Conservation (phyloP, 2,888 invertebrate genomes). For the Drosophila putrida region DNA sequence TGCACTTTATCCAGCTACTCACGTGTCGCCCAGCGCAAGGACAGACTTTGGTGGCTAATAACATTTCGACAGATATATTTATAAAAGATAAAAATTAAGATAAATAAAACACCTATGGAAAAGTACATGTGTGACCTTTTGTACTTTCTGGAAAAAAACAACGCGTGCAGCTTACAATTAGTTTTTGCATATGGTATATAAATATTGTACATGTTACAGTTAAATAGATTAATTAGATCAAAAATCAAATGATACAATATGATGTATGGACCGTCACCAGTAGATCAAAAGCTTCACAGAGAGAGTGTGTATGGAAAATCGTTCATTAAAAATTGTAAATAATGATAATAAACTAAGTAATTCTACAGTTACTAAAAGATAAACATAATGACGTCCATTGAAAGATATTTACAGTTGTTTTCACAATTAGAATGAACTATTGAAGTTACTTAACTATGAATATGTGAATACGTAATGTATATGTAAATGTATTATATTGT, state of each 20-base stretch:
- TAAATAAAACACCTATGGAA: conserved; percentile 59
- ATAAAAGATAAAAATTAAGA: conserved; percentile 16
- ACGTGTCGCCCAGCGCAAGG: conserved; percentile 85
- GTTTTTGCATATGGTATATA: conserved; percentile 32
- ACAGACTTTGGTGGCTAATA: conserved; percentile 68
- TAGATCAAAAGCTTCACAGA: conserved; percentile 8
- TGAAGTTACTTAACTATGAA: conserved; percentile 1
- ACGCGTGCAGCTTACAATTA: conserved; percentile 62
- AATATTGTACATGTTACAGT: conserved; percentile 20
- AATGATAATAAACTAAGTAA: conserved; percentile 3
- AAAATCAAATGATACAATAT: conserved; percentile 15
- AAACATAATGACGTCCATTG: conserved; percentile 45
- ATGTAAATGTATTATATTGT: conserved; percentile 27
- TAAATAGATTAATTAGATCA: conserved; percentile 25
- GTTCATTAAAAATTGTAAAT: not conserved
- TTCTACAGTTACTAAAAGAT: conserved; percentile 19
- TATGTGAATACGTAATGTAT: conserved; percentile 30
- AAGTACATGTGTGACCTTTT: conserved; percentile 29
- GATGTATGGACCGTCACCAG: conserved; percentile 34
- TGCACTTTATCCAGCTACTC: conserved; percentile 82
- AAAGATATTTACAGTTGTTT: conserved; percentile 59
- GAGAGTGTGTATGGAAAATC: not conserved
- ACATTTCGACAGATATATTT: conserved; percentile 25
- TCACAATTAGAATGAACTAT: conserved; percentile 16
- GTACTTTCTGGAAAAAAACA: conserved; percentile 42